Base-by-base conservation (phyloP, 2,888 invertebrate species). In the Octonoba sinensis region DNA sequence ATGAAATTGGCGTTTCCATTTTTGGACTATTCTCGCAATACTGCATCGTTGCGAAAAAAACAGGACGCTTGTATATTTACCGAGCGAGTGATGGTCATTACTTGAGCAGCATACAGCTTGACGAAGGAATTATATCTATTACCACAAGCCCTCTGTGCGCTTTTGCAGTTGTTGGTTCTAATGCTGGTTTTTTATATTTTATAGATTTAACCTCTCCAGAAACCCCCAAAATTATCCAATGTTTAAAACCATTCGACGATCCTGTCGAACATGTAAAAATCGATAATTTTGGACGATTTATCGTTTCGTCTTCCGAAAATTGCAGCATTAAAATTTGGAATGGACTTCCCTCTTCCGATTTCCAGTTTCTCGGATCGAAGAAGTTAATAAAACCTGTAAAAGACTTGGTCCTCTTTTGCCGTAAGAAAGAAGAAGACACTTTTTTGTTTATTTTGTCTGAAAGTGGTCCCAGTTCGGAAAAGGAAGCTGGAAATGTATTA, bases 71-170 rank as follows among this genome's bases (percentile, higher is more conserved):
- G 22, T 46, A 65, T 6, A 15, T 74, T 47, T 65, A 56, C 46
- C 56, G 57, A n/a, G 57, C 46, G 15, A 51, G 22, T 44, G 56
- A 65, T 27, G 74, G 74, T 0, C 16, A 22, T 1, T 24, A 57
- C 47, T 20, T 74, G 16, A 56, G 56, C 20, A 56, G 49, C 15
- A 46, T 74, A 27, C 22, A 56, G 24, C 47, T 74, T 4, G 65
- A 57, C 3, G 74, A 74, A 47, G 65, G 57, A 27, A 57, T 57
- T 6, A 15, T 46, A n/a, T 65, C 74, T 13, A 18, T 74, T 24
- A 46, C 57, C 12, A 27, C 57, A 13, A 74, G 74, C 46, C 74
- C 74, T 47, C 20, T 74, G 8, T 74, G 74, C 18, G 65, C 46
- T 8, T 65, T 27, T 24, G 51, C 57, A 8, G 27, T 59, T 12